phyloP scores from a whole-genome alignment of 2,797 vertebrate species.

The Odontamblyopus lacepedii region DNA sequence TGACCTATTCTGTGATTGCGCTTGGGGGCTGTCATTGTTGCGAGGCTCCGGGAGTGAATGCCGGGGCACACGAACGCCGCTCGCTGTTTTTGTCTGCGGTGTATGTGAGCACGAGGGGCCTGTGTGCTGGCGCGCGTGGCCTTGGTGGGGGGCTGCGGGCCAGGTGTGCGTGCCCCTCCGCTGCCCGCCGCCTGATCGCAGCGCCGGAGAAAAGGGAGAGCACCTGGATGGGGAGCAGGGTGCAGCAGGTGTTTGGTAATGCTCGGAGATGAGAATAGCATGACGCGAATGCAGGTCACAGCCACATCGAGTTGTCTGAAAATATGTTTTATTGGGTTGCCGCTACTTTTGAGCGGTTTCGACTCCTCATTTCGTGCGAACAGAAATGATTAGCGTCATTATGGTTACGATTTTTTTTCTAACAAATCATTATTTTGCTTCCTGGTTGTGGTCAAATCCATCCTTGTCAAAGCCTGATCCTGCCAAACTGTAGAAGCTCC shows the following conservation, averaged over 20 bases:
- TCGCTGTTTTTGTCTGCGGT: conserved; percentile 13
- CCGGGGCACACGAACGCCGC: background rate
- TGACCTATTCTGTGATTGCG: conserved; percentile 35
- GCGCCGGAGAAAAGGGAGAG: conserved; percentile 10
- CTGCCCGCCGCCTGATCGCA: conserved; percentile 9
- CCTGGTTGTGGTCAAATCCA: too few species aligned
- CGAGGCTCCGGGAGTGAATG: background rate
- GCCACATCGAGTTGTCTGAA: background rate
- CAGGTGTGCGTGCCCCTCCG: conserved; percentile 2
- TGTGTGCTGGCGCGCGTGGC: conserved; percentile 15
- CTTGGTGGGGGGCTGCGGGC: conserved; percentile 12
- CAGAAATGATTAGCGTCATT: too few species aligned
- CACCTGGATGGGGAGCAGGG: conserved; percentile 8
- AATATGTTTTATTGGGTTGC: background rate
- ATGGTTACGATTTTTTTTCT: too few species aligned
- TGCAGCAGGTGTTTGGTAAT: background rate
- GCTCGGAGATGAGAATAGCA: background rate
- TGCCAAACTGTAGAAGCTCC: too few species aligned
- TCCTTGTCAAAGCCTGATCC: too few species aligned
- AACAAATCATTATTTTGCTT: too few species aligned
- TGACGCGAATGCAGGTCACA: background rate
- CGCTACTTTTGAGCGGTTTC: background rate
- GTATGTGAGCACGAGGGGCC: conserved; percentile 41
- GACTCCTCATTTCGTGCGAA: too few species aligned
- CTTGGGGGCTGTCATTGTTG: background rate